phyloP scores from a whole-genome alignment of 2,797 vertebrate genomes.

The Cirrhinus mrigala region DNA sequence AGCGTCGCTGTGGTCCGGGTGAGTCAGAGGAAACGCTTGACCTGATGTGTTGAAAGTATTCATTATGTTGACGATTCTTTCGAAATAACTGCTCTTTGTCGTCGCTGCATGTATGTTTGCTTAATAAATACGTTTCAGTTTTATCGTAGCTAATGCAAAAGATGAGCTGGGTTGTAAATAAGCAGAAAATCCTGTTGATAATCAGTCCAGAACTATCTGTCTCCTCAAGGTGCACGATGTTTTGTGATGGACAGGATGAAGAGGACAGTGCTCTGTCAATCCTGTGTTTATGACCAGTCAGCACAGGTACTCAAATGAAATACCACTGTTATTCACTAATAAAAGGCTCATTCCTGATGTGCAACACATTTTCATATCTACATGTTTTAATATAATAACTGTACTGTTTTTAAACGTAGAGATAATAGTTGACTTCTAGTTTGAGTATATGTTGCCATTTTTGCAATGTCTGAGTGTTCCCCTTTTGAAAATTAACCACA shows the following conservation, averaged over 20 bases:
- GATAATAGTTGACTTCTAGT: not conserved
- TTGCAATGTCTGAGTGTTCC: not conserved
- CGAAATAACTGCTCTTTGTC: not conserved
- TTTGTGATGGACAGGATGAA: constrained; percentile 27
- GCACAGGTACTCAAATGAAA: constrained; percentile 33
- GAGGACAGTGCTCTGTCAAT: constrained; percentile 33
- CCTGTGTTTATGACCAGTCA: constrained; percentile 25
- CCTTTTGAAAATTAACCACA: too few relatives aligned
- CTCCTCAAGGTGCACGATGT: constrained; percentile 51
- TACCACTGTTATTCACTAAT: not conserved
- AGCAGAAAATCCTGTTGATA: not conserved
- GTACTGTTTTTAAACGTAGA: not conserved
- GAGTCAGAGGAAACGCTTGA: constrained; percentile 10
- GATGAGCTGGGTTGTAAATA: not conserved
- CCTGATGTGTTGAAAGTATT: not conserved
- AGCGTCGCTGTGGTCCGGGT: constrained; percentile 71
- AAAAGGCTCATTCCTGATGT: not conserved
- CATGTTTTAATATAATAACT: not conserved
- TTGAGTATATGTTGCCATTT: not conserved
- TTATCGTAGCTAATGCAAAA: not conserved
- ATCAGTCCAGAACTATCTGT: constrained; percentile 1
- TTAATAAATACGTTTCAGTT: not conserved
- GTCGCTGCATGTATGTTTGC: not conserved
- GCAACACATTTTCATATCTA: not conserved
- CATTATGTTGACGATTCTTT: not conserved